phyloP scores from a whole-genome alignment of 2,113 vertebrate species.

The Thalassarche chlororhynchos region DNA sequence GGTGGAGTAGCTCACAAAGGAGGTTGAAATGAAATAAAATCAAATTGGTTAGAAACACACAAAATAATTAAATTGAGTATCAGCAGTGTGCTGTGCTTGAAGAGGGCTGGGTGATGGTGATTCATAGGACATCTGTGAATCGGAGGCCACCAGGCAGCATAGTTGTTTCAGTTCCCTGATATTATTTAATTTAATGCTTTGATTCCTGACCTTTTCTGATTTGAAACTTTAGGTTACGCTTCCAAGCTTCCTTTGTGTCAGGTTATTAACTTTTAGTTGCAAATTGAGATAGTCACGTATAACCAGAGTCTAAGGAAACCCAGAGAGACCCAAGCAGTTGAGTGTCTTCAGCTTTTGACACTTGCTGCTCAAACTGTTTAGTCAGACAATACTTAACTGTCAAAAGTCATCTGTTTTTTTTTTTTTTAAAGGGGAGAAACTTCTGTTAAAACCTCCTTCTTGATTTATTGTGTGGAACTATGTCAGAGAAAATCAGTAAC shows the following conservation, averaged over 20 bases:
- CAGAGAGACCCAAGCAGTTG: neutral
- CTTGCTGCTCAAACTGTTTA: neutral
- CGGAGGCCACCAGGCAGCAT: fast-evolving
- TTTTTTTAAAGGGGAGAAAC: neutral
- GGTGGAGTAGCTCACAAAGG: neutral
- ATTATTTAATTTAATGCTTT: neutral
- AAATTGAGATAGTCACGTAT: neutral
- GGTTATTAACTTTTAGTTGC: neutral
- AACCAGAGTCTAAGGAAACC: neutral
- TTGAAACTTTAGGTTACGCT: neutral
- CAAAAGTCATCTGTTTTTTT: neutral
- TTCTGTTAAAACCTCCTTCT: neutral
- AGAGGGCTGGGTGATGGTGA: neutral
- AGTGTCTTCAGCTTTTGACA: neutral
- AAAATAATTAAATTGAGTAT: neutral
- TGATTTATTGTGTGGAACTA: neutral
- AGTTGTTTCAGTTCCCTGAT: neutral
- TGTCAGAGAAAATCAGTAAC: neutral
- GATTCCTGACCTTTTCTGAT: neutral
- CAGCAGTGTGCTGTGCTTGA: neutral
- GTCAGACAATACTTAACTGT: neutral
- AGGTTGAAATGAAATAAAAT: neutral
- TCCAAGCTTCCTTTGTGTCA: neutral
- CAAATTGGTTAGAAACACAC: neutral
- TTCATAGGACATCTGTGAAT: neutral